A percentile compares a stretch with the other conserved stretches of the same genome.
These are phyloP conservation scores for Entomobrya proxima DNA, from an alignment of 2,888 invertebrate genomes.

Conservation along the genomic window DNA sequence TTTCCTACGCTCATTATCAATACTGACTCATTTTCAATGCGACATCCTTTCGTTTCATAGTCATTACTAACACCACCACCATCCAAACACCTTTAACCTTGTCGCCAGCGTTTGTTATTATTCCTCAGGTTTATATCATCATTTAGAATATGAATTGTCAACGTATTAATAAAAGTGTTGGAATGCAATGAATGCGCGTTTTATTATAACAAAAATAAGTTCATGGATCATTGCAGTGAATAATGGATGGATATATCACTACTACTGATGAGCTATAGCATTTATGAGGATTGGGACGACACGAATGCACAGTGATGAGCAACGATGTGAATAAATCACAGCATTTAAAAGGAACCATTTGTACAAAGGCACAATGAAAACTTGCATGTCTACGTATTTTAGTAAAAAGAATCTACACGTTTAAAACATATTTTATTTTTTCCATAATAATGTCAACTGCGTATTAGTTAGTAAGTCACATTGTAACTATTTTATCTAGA, in stretches of 20 bases:
- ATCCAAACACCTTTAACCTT: constrained; percentile 18
- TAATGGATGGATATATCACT: background rate
- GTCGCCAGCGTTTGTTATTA: constrained; percentile 38
- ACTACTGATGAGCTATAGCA: background rate
- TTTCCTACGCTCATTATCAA: constrained; percentile 38
- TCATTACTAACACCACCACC: constrained; percentile 14
- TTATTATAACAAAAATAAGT: constrained; percentile 44
- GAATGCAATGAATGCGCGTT: constrained; percentile 35
- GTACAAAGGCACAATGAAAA: background rate
- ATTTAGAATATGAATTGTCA: constrained; percentile 59
- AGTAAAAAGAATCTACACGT: background rate
- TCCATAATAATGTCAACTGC: background rate
- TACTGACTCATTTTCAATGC: constrained; percentile 57
- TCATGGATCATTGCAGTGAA: constrained; percentile 43
- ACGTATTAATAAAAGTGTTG: constrained; percentile 5
- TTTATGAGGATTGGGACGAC: background rate
- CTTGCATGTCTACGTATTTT: background rate
- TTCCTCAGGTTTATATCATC: constrained; percentile 37
- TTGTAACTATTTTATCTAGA: too few relatives aligned
- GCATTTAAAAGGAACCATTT: background rate
- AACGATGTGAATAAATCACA: constrained; percentile 34
- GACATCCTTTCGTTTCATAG: constrained; percentile 58
- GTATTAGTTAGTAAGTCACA: background rate
- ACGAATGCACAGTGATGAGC: constrained; percentile 12
- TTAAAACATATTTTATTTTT: background rate